These are phyloP conservation scores for Sceliomorpha sp. DNA, from an alignment of 2,888 invertebrate genomes.

Conservation along the genomic window DNA sequence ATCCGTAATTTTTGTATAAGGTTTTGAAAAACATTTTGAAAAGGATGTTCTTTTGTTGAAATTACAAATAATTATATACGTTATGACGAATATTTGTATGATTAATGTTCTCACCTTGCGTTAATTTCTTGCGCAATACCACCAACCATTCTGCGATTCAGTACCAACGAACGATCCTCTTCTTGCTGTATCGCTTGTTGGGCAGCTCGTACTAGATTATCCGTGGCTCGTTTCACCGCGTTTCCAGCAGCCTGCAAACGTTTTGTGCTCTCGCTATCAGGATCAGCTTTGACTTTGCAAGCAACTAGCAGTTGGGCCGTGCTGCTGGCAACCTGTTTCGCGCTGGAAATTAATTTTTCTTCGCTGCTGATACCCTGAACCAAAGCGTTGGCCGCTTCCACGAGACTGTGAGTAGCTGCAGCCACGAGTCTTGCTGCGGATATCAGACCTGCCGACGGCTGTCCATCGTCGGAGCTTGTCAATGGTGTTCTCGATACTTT, in stretches of 20 bases:
- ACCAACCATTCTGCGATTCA: slow-evolving; percentile 96
- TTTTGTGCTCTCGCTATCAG: slow-evolving; percentile 95
- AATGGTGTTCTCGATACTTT: slow-evolving; percentile 91
- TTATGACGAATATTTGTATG: too few species aligned
- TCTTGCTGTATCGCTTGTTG: slow-evolving; percentile 95
- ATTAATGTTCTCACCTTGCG: slow-evolving; percentile 80
- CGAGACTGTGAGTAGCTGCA: slow-evolving; percentile 97
- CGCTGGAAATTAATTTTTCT: slow-evolving; percentile 97
- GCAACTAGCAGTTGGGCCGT: slow-evolving; percentile 99
- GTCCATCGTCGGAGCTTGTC: slow-evolving; percentile 95
- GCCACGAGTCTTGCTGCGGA: slow-evolving; percentile 98
- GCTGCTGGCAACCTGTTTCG: slow-evolving; percentile 97
- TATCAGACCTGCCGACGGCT: slow-evolving; percentile 98
- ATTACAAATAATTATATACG: too few species aligned
- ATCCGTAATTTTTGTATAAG: too few species aligned
- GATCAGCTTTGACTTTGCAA: slow-evolving; percentile 99
- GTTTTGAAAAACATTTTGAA: too few species aligned
- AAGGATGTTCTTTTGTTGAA: too few species aligned
- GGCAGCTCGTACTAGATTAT: slow-evolving; percentile 97
- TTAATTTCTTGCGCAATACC: slow-evolving; percentile 98
- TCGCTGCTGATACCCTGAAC: slow-evolving; percentile 96
- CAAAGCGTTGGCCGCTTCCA: slow-evolving; percentile 98
- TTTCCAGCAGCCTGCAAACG: slow-evolving; percentile 96
- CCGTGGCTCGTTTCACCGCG: slow-evolving; percentile 98
- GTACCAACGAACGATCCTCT: slow-evolving; percentile 93